Evolutionary conservation across 2,797 vertebrate genomes (phyloP).

Genomic region (Mionectes olivaceus): DNA sequence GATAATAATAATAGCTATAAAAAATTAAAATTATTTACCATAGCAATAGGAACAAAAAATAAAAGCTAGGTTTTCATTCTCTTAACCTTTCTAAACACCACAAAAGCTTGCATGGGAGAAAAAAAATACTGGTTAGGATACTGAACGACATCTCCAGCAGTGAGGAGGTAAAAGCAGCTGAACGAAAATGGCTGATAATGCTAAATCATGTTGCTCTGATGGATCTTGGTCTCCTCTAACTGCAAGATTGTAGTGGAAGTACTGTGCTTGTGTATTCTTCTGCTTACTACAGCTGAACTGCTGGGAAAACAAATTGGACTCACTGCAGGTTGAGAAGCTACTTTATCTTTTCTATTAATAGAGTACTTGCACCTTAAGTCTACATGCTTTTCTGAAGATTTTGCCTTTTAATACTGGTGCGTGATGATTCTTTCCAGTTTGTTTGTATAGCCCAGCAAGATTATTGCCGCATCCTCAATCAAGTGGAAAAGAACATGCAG

Average conservation of each 20-base stretch:
- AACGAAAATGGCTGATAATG: background rate
- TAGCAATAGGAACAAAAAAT: background rate
- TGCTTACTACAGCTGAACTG: background rate
- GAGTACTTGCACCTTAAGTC: slow-evolving; percentile 24
- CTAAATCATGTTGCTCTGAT: background rate
- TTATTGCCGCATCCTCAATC: slow-evolving; percentile 99
- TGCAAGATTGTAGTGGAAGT: background rate
- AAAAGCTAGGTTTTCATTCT: background rate
- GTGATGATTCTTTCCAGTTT: slow-evolving; percentile 80
- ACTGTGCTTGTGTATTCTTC: background rate
- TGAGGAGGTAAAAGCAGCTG: background rate
- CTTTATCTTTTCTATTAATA: slow-evolving; percentile 22
- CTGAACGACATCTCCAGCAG: background rate
- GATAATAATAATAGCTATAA: background rate
- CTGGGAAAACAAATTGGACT: background rate
- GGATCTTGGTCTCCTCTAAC: background rate
- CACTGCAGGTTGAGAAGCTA: background rate
- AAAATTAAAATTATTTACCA: background rate
- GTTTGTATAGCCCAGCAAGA: slow-evolving; percentile 98
- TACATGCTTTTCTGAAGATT: background rate
- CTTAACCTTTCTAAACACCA: background rate
- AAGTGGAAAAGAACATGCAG: slow-evolving; percentile 99
- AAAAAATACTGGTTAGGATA: background rate
- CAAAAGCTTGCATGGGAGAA: background rate
- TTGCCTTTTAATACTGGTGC: slow-evolving; percentile 27